These are phyloP conservation scores for Crossaster papposus DNA, from an alignment of 53 echinoderm and acorn worm species.

Conservation along the genomic window DNA sequence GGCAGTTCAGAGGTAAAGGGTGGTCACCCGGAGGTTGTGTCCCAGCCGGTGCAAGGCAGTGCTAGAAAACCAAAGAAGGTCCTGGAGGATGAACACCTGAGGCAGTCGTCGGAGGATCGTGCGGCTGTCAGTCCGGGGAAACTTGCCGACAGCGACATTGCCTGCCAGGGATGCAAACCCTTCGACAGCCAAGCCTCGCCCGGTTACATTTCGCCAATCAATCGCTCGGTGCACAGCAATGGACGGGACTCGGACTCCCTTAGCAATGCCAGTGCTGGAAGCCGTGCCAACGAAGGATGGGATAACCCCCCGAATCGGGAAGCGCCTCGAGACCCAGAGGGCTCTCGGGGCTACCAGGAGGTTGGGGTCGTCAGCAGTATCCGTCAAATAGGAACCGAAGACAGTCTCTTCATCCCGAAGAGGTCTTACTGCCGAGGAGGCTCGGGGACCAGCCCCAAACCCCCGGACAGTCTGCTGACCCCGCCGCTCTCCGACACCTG, in stretches of 20 bases:
- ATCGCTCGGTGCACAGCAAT: conserved; percentile 39
- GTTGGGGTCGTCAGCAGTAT: conserved; percentile 3
- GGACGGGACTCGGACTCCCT: conserved; percentile 46
- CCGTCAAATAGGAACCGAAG: conserved; percentile 42
- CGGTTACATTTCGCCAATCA: conserved; percentile 33
- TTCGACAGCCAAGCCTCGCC: conserved; percentile 31
- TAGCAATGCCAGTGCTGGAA: conserved; percentile 28
- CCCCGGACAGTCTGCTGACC: conserved; percentile 75
- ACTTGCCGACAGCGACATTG: conserved; percentile 7
- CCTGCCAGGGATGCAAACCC: conserved; percentile 25
- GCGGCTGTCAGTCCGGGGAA: conserved; percentile 6
- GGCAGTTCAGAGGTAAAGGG: conserved; percentile 10
- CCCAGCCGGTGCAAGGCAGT: conserved; percentile 32
- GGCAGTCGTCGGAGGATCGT: conserved; percentile 39
- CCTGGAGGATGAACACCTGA: conserved; percentile 51
- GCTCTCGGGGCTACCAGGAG: conserved; percentile 23
- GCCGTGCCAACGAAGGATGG: conserved; percentile 67
- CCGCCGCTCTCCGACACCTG: conserved; percentile 79
- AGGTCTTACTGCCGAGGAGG: conserved; percentile 62
- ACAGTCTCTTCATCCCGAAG: conserved; percentile 57
- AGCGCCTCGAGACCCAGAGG: conserved; percentile 59
- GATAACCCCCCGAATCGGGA: conserved; percentile 86
- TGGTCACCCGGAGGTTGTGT: not conserved
- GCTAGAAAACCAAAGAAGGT: conserved; percentile 70
- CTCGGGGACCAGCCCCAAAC: conserved; percentile 65